Conservation (phyloP, 1,140 invertebrate genomes). For the Drosophila truncata region DNA sequence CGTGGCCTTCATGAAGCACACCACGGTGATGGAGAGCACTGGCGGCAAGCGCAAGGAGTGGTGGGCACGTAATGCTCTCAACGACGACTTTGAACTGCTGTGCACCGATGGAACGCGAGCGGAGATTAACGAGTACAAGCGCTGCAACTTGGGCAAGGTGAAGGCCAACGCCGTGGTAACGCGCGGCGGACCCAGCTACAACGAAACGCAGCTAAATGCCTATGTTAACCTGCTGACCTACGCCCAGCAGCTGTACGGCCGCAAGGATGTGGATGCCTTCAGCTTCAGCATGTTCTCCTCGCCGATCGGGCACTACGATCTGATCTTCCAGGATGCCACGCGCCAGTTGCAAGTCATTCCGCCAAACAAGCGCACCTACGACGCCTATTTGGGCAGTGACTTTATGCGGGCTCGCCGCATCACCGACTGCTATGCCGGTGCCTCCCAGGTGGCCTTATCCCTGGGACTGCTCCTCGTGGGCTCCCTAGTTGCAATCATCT, state of each 20-base stretch:
- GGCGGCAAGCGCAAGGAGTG: conserved; percentile 95
- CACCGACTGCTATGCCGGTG: conserved; percentile 91
- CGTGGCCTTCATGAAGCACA: conserved; percentile 97
- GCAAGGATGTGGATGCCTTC: conserved; percentile 93
- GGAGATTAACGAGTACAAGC: conserved; percentile 91
- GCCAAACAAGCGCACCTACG: conserved; percentile 87
- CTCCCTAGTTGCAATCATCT: conserved; percentile 48
- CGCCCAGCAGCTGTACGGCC: conserved; percentile 95
- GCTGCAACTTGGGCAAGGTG: conserved; percentile 96
- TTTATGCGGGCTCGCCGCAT: conserved; percentile 92
- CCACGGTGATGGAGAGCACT: conserved; percentile 95
- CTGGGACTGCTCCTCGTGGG: conserved; percentile 50
- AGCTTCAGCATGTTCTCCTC: conserved; percentile 97
- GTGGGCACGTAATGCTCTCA: conserved; percentile 97
- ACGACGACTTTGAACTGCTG: conserved; percentile 96
- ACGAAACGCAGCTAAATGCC: conserved; percentile 92
- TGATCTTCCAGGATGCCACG: conserved; percentile 97
- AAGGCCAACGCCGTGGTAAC: conserved; percentile 97
- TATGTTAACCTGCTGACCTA: conserved; percentile 95
- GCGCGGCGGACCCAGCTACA: conserved; percentile 90
- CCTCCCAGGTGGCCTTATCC: conserved; percentile 62
- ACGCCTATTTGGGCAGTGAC: conserved; percentile 89
- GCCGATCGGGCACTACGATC: conserved; percentile 91
- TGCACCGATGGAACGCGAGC: conserved; percentile 96
- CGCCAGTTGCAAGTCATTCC: conserved; percentile 92